Conservation (phyloP, 1,140 invertebrate genomes). For the Drosophila kepulauana region DNA sequence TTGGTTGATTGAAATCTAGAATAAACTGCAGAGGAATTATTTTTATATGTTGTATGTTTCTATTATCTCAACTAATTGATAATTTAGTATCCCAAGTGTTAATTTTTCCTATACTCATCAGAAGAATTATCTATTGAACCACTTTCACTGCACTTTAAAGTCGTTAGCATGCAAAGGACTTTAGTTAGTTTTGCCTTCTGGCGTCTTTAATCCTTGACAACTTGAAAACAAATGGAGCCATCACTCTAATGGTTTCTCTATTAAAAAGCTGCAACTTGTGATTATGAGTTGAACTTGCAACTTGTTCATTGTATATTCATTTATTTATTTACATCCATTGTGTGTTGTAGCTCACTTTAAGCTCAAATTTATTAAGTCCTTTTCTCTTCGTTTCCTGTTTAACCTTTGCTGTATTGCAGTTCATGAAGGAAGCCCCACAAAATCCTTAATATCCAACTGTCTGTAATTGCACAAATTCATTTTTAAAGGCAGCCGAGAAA, state of each 20-base stretch:
- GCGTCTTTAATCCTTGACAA: neutral
- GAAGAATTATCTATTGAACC: too few relatives aligned
- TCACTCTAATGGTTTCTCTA: neutral
- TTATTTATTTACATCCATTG: neutral
- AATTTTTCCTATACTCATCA: too few relatives aligned
- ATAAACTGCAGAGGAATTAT: too few relatives aligned
- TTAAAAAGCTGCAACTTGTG: neutral
- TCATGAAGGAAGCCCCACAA: neutral
- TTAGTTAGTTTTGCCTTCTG: too few relatives aligned
- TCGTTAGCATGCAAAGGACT: too few relatives aligned
- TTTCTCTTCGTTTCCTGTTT: neutral
- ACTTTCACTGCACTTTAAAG: too few relatives aligned
- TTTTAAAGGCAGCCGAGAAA: neutral
- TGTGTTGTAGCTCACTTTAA: neutral
- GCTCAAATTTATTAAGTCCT: neutral
- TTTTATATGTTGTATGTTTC: too few relatives aligned
- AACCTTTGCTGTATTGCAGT: neutral
- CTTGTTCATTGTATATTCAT: neutral
- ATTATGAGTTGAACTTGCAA: slow-evolving; percentile 1
- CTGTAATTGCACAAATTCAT: neutral
- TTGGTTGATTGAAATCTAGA: too few relatives aligned
- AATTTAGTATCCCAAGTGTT: too few relatives aligned
- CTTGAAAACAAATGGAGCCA: neutral
- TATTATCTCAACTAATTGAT: too few relatives aligned
- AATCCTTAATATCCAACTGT: neutral